Conservation (phyloP, 2,888 invertebrate genomes). For the Temnothorax ravouxi region DNA sequence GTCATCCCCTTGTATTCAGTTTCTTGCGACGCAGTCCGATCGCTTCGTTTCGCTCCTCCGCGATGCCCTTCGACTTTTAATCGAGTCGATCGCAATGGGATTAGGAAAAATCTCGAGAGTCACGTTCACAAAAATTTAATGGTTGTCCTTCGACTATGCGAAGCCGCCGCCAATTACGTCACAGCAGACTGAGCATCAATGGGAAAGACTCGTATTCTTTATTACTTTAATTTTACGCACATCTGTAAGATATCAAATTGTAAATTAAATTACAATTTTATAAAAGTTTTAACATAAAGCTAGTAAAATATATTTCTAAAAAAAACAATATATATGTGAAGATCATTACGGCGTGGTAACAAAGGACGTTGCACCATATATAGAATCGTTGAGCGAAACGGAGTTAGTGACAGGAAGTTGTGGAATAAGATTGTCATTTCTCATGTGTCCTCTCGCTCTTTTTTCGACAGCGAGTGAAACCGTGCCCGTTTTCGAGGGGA, state of each 20-base stretch:
- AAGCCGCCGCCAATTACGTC: not conserved
- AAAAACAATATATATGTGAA: not conserved
- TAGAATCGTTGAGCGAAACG: slow-evolving; percentile 2
- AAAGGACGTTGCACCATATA: not conserved
- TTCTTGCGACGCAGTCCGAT: not conserved
- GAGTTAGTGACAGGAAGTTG: slow-evolving; percentile 30
- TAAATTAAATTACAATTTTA: not conserved
- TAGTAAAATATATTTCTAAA: not conserved
- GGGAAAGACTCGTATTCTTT: not conserved
- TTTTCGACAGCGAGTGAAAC: slow-evolving; percentile 52
- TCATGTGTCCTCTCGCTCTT: slow-evolving; percentile 63
- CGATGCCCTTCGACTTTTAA: slow-evolving; percentile 19
- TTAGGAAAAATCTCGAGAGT: slow-evolving; percentile 36
- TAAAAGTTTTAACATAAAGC: not conserved
- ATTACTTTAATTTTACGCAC: not conserved
- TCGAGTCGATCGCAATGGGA: slow-evolving; percentile 13
- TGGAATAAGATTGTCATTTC: slow-evolving; percentile 57
- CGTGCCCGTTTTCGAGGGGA: slow-evolving; percentile 61
- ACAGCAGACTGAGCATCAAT: not conserved
- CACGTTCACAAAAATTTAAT: slow-evolving; percentile 26
- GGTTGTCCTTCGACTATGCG: not conserved
- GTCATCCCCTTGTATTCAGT: slow-evolving; percentile 52
- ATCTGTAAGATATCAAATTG: not conserved
- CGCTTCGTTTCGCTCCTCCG: slow-evolving; percentile 8
- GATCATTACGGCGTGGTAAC: not conserved